Evolutionary conservation across 37 sponge, comb jelly and placozoan genomes (phyloP).

Genomic region (Mnemiopsis leidyi): DNA sequence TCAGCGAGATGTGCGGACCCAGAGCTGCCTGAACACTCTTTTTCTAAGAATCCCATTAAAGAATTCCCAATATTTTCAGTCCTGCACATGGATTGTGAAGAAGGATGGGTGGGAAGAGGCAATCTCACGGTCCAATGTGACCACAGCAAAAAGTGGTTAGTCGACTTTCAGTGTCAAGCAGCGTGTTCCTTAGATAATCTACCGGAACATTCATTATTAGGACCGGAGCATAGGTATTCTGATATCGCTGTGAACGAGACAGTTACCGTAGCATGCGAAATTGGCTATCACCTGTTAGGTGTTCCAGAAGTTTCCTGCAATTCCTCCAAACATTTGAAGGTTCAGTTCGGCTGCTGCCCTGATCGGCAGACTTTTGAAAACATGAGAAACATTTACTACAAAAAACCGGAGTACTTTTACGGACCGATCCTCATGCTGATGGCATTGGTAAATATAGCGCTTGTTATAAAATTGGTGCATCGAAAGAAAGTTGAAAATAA

Average conservation of each 20-base stretch:
- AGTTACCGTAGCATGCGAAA: neutral
- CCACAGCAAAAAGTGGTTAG: neutral
- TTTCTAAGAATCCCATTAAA: neutral
- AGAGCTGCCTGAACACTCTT: neutral
- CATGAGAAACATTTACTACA: neutral
- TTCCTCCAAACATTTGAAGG: neutral
- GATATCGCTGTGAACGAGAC: neutral
- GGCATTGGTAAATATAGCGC: neutral
- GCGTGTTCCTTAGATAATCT: neutral
- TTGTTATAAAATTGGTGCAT: neutral
- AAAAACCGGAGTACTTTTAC: neutral
- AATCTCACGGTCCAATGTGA: constrained; percentile 36
- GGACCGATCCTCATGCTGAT: neutral
- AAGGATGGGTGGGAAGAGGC: neutral
- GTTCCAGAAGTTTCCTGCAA: neutral
- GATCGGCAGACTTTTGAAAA: neutral
- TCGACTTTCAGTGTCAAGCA: constrained; percentile 14
- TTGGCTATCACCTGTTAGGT: neutral
- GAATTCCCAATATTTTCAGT: neutral
- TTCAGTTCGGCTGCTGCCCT: constrained; percentile 5
- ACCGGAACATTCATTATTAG: neutral
- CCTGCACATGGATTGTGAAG: constrained; percentile 1
- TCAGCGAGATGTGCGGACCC: constrained; percentile 14
- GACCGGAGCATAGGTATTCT: neutral
- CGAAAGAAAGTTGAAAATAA: neutral